These are phyloP conservation scores for Climacteris rufus DNA, from an alignment of 2,113 vertebrate genomes.

Conservation along the genomic window DNA sequence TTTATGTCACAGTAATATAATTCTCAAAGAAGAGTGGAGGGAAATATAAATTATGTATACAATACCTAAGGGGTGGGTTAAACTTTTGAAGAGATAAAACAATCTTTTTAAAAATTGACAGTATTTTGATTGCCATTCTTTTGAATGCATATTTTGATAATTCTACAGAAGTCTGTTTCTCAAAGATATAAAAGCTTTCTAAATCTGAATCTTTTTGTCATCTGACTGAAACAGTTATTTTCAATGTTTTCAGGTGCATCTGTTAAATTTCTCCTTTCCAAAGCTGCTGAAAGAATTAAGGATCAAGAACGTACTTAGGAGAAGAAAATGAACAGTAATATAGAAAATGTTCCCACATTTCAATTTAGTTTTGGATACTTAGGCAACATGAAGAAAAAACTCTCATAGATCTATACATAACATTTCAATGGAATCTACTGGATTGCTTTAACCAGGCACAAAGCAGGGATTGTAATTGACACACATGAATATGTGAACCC, in stretches of 20 bases:
- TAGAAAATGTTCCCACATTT: not conserved
- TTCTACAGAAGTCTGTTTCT: not conserved
- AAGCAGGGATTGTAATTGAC: not conserved
- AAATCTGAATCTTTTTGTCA: not conserved
- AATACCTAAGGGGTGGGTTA: not conserved
- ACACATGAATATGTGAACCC: not conserved
- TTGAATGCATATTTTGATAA: not conserved
- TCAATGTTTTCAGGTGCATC: not conserved
- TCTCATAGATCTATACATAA: not conserved
- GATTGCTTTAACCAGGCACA: not conserved
- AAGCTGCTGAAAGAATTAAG: not conserved
- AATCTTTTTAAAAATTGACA: not conserved
- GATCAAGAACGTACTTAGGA: not conserved
- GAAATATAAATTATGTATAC: not conserved
- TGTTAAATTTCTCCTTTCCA: not conserved
- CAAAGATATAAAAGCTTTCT: not conserved
- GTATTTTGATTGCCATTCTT: not conserved
- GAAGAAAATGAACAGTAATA: not conserved
- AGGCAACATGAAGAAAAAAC: not conserved
- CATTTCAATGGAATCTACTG: not conserved
- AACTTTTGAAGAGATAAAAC: not conserved
- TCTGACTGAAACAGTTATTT: not conserved
- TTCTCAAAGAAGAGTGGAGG: not conserved
- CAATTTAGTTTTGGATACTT: not conserved
- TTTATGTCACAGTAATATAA: not conserved